Conservation (phyloP, 2,113 vertebrate genomes). For the Riparia riparia region DNA sequence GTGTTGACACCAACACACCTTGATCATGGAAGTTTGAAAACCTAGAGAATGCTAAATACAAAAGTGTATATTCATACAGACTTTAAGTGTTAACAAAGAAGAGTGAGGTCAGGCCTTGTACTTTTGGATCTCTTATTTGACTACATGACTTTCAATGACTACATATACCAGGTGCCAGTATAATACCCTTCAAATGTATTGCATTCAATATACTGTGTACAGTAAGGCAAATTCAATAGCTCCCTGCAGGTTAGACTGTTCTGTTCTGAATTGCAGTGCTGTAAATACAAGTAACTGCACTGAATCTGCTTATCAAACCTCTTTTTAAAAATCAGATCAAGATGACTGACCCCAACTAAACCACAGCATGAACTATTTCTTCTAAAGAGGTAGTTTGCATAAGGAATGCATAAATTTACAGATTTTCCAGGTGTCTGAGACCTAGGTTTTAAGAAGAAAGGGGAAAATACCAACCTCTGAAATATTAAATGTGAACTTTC, state of each 20-base stretch:
- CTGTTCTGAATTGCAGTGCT: not conserved
- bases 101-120: not conserved
- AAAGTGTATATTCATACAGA: accelerated
- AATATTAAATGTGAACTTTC: not conserved
- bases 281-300: not conserved
- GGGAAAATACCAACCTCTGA: not conserved
- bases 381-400: not conserved
- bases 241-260: not conserved
- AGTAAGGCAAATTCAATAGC: not conserved
- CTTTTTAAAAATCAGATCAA: not conserved
- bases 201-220: not conserved
- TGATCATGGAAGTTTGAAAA: not conserved
- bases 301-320: not conserved
- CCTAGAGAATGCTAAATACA: not conserved
- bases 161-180: not conserved
- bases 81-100: not conserved
- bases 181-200: not conserved
- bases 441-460: not conserved
- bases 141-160: not conserved
- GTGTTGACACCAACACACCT: not conserved
- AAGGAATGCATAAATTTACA: not conserved
- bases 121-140: not conserved
- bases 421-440: not conserved
- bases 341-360: not conserved
- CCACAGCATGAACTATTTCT: not conserved